Percentiles rank a stretch among this genome's conserved stretches.
Conservation (phyloP, 2,888 invertebrate species). For the Isoperla grammatica region DNA sequence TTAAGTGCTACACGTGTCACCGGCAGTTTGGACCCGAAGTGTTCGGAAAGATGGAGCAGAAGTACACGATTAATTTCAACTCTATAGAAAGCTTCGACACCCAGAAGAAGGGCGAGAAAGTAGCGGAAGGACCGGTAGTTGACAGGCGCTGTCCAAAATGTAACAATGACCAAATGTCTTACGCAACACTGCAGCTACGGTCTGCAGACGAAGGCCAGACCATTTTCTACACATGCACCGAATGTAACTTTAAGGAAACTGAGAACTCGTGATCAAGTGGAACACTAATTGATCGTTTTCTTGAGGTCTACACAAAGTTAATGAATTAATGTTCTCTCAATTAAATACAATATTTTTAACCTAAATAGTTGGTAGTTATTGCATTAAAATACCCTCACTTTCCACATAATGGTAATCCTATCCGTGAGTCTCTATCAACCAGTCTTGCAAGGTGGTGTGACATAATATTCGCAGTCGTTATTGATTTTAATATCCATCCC, state of each 20-base stretch:
- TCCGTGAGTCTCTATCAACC: no score
- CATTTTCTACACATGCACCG: slow-evolving; percentile 93
- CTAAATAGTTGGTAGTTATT: no score
- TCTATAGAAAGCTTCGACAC: slow-evolving; percentile 45
- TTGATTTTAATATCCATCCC: no score
- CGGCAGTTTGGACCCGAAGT: slow-evolving; percentile 52
- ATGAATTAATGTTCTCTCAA: no score
- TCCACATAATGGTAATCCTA: no score
- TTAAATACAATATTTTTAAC: no score
- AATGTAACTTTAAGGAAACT: slow-evolving; percentile 80
- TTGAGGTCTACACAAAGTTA: no score
- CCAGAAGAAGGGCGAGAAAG: slow-evolving; percentile 40
- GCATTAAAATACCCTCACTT: no score
- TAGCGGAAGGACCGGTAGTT: slow-evolving; percentile 70
- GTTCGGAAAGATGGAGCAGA: slow-evolving; percentile 48
- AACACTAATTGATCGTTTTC: no score
- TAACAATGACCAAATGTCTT: slow-evolving; percentile 87
- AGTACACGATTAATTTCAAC: slow-evolving; percentile 70
- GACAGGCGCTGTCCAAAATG: slow-evolving; percentile 83
- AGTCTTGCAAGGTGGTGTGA: no score
- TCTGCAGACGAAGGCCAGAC: slow-evolving; percentile 99
- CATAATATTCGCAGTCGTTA: no score
- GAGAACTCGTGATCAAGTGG: slow-evolving; percentile 56
- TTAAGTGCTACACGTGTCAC: slow-evolving; percentile 65
- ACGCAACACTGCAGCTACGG: slow-evolving; percentile 88